Evolutionary conservation across 2,888 invertebrate species (phyloP).

Genomic region (Noctua pronuba): DNA sequence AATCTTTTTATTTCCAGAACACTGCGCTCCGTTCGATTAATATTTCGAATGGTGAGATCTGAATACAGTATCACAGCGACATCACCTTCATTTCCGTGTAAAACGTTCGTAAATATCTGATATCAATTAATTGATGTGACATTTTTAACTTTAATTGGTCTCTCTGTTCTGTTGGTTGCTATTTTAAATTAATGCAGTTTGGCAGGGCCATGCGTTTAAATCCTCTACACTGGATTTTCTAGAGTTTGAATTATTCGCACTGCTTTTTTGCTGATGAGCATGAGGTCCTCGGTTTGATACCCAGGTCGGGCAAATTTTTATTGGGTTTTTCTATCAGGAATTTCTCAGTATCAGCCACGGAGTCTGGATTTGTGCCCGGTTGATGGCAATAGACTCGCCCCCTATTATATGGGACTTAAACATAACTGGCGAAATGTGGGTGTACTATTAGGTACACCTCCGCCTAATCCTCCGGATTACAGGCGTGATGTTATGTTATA

Average conservation of each 20-base stretch:
- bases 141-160: neutral
- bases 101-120: constrained; percentile 20
- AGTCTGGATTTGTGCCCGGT: no score
- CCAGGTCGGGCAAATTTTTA: no score
- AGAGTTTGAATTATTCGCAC: neutral
- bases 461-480: no score
- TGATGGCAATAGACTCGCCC: no score
- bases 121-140: neutral
- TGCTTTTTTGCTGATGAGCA: no score
- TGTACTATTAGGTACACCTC: no score
- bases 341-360: no score
- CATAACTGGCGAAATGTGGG: no score
- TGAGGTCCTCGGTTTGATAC: no score
- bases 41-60: neutral
- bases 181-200: neutral
- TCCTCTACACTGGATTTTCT: neutral
- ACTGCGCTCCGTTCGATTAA: constrained; percentile 1
- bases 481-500: no score
- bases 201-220: neutral
- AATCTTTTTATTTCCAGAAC: neutral
- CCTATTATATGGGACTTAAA: no score
- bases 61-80: constrained; percentile 34
- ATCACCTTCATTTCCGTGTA: constrained; percentile 29
- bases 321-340: no score
- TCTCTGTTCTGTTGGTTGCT: neutral